Conservation (phyloP, 2,797 vertebrate genomes). For the Sparidentex hasta region DNA sequence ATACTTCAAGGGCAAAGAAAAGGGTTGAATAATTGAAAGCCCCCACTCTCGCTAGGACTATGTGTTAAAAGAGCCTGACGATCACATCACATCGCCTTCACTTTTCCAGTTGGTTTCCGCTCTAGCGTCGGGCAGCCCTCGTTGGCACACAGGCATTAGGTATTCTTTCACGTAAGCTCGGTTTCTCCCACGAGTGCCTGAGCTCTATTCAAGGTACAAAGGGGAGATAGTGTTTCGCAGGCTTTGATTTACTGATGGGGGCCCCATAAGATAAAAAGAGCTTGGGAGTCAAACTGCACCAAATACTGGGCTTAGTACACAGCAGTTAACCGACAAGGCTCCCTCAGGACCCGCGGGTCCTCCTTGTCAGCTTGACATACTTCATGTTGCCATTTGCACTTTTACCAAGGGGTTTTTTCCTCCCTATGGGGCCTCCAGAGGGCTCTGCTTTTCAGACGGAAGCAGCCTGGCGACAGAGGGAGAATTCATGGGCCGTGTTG, state of each 20-base stretch:
- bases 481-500: constrained; percentile 20
- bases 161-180: constrained; percentile 75
- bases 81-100: constrained; percentile 81
- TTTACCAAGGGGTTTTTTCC: constrained; percentile 64
- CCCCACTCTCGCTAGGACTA: constrained; percentile 68
- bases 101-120: constrained; percentile 76
- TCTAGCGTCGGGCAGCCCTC: constrained; percentile 57
- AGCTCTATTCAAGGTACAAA: constrained; percentile 77
- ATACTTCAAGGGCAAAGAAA: constrained; percentile 80
- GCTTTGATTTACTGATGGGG: constrained; percentile 78
- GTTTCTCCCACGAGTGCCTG: constrained; percentile 69
- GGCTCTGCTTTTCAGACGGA: constrained; percentile 47
- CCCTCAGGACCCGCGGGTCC: constrained; percentile 65
- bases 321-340: constrained; percentile 74
- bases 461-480: constrained; percentile 16
- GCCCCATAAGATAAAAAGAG: constrained; percentile 72
- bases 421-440: constrained; percentile 50
- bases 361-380: constrained; percentile 77
- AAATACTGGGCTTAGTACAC: constrained; percentile 72
- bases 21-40: constrained; percentile 84
- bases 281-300: constrained; percentile 73
- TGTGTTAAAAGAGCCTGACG: constrained; percentile 74
- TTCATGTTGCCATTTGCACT: constrained; percentile 79
- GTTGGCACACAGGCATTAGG: constrained; percentile 73
- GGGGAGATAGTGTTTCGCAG: constrained; percentile 78